Conservation (phyloP, 1,140 invertebrate genomes). For the Drosophila triauraria region DNA sequence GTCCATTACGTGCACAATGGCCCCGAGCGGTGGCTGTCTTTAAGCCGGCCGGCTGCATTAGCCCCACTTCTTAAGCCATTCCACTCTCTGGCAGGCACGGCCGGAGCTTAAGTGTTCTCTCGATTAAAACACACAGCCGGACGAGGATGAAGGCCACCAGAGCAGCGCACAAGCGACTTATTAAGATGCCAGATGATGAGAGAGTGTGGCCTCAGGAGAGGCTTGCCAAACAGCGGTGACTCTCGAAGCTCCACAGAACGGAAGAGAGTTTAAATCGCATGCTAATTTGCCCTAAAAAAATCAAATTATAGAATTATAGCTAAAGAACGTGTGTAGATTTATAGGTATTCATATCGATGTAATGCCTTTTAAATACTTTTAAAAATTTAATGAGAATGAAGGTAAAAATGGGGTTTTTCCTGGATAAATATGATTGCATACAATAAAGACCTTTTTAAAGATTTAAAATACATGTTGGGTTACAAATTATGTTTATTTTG, state of each 20-base stretch:
- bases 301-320: neutral
- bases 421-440: too few relatives aligned
- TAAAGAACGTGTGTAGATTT: neutral
- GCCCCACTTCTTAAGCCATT: conserved; percentile 22
- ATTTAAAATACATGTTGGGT: too few relatives aligned
- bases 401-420: too few relatives aligned
- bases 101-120: conserved; percentile 2
- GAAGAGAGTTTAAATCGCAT: neutral
- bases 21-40: conserved; percentile 24
- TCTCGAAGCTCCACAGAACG: neutral
- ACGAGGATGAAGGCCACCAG: neutral
- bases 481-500: too few relatives aligned
- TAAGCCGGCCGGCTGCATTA: conserved; percentile 25
- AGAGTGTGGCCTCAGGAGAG: neutral
- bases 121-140: neutral
- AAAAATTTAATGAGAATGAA: too few relatives aligned
- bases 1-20: conserved; percentile 48
- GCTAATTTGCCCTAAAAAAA: neutral
- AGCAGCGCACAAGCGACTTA: neutral
- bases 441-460: too few relatives aligned
- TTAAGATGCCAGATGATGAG: neutral
- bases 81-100: conserved; percentile 10
- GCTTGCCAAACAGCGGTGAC: neutral
- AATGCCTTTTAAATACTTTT: too few relatives aligned
- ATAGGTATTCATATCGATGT: too few relatives aligned